A percentile compares a stretch with the other conserved stretches of the same genome.
These are phyloP conservation scores for Psittacula cyanocephala DNA, from an alignment of 2,113 vertebrate species.

Conservation along the genomic window DNA sequence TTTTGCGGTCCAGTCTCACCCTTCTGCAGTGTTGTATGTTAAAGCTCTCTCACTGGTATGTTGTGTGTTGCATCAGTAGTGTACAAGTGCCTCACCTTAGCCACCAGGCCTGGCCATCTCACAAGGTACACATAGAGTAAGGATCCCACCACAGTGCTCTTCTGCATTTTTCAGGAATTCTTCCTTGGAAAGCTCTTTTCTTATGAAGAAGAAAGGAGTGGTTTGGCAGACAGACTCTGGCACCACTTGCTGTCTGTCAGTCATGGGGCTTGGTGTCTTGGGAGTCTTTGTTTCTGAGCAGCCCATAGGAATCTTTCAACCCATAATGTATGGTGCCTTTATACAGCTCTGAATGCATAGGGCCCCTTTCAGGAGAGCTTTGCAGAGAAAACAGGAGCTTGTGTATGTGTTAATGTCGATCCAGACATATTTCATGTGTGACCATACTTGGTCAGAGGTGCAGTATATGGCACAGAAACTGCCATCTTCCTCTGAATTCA, in stretches of 20 bases:
- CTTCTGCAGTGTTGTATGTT: not conserved
- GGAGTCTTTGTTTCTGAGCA: not conserved
- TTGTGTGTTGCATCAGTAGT: not conserved
- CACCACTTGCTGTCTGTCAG: not conserved
- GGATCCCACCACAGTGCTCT: not conserved
- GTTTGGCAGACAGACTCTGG: not conserved
- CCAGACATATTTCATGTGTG: not conserved
- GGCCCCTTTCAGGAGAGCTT: not conserved
- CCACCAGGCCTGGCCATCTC: not conserved
- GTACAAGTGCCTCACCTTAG: not conserved
- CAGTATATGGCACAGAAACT: not conserved
- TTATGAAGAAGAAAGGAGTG: not conserved
- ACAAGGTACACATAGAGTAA: not conserved
- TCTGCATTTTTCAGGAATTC: not conserved
- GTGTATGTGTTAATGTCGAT: not conserved
- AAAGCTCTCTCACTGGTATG: not conserved
- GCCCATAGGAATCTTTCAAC: not conserved
- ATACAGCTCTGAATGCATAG: not conserved
- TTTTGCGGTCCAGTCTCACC: accelerated
- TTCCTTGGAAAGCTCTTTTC: not conserved
- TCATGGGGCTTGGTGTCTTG: not conserved
- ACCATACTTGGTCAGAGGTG: not conserved
- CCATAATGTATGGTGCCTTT: not conserved
- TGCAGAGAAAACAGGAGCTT: not conserved
- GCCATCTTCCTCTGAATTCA: not conserved